Evolutionary conservation across 2,797 vertebrate species (phyloP).

Genomic region (Vipera latastei): DNA sequence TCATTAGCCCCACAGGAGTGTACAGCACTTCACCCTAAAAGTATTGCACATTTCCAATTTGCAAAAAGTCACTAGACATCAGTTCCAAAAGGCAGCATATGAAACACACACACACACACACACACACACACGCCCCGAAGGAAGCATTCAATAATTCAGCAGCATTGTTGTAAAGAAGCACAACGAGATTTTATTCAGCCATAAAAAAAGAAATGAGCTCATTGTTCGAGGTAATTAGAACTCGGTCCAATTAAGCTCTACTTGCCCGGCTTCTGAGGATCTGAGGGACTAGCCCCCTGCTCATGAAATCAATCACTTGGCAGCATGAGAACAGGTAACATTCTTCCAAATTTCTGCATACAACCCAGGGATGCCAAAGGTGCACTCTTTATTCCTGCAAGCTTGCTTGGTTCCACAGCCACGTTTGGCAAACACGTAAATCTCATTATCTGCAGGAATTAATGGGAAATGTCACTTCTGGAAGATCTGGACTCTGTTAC

Average conservation of each 20-base stretch:
- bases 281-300: not conserved
- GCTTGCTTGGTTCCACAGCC: conserved; percentile 1
- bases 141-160: not conserved
- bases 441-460: not conserved
- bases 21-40: not conserved
- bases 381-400: not conserved
- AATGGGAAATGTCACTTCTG: not conserved
- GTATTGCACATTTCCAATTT: not conserved
- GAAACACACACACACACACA: too few relatives aligned
- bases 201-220: not conserved
- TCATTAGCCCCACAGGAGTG: too few relatives aligned
- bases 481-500: not conserved
- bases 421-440: not conserved
- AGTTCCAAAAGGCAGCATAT: not conserved
- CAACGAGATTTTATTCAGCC: not conserved
- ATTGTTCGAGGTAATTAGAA: not conserved
- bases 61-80: not conserved
- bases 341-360: not conserved
- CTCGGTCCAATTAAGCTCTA: not conserved
- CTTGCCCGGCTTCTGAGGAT: not conserved
- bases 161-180: not conserved
- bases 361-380: not conserved
- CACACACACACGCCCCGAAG: not conserved
- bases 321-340: conserved; percentile 6
- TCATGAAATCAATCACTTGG: not conserved